phyloP scores from a whole-genome alignment of 2,888 invertebrate species.

The Chrysomela aeneicollis region DNA sequence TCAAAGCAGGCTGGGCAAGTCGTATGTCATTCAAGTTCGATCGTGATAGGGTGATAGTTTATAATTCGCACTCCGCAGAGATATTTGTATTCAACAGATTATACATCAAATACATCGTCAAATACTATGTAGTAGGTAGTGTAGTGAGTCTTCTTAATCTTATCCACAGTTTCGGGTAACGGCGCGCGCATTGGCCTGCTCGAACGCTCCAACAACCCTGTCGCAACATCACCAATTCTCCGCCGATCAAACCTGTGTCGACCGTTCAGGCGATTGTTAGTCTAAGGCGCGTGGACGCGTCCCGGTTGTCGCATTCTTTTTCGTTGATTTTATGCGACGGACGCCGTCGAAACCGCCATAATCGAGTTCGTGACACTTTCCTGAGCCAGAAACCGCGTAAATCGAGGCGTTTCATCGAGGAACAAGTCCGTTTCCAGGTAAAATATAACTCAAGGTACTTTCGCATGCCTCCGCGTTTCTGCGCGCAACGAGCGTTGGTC shows the following conservation, averaged over 20 bases:
- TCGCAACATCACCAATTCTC: constrained; percentile 50
- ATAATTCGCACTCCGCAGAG: too few relatives aligned
- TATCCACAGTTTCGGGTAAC: constrained; percentile 28
- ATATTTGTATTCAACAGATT: background rate
- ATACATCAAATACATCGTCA: constrained; percentile 1
- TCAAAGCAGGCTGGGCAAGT: too few relatives aligned
- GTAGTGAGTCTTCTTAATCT: constrained; percentile 32
- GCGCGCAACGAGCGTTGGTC: constrained; percentile 44
- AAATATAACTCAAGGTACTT: constrained; percentile 43
- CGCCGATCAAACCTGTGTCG: constrained; percentile 45
- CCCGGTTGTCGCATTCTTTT: constrained; percentile 42
- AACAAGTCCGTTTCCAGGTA: constrained; percentile 40
- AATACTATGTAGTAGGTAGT: constrained; percentile 10
- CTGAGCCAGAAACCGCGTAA: constrained; percentile 21
- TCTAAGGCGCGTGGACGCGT: constrained; percentile 43
- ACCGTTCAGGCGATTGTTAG: constrained; percentile 36
- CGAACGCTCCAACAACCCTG: constrained; percentile 47
- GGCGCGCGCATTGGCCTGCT: constrained; percentile 30
- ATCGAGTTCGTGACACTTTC: constrained; percentile 37
- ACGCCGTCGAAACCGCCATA: constrained; percentile 41
- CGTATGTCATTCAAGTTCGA: too few relatives aligned
- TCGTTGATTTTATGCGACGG: constrained; percentile 43
- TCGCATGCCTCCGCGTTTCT: constrained; percentile 46
- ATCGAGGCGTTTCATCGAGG: constrained; percentile 21
- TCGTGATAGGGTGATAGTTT: too few relatives aligned